Base-by-base conservation (phyloP, 1,140 invertebrate species). In the Bombus superbus region DNA sequence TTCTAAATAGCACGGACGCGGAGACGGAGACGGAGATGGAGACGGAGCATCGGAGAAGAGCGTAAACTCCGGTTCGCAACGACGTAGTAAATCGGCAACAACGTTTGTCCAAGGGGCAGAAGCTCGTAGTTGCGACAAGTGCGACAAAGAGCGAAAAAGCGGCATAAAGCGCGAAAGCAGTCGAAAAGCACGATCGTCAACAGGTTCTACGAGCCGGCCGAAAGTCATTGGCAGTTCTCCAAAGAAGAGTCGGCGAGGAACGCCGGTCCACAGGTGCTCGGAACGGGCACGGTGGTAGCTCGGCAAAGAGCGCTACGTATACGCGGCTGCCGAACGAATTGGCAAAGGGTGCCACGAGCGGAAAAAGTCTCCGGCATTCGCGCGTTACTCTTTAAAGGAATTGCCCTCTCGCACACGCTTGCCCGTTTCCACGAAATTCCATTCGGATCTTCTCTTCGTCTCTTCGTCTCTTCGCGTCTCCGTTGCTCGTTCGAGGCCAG, bases 131-230 rank as follows among this genome's bases (percentile, higher is more conserved):
- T 32, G 32, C 0, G 32, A 32, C 32, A 32, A 32, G 32, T 32
- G 32, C 32, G 32, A 32, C 32, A 32, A 32, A 32, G 32, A 32
- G 32, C 32, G 32, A 32, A 32, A 32, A 32, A 32, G 32, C 32
- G 5, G n/a, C 38, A 62, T 47, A 42, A 72, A 59, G 64, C 38
- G 74, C 35, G 79, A 38, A 85, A 79, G 53, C 32, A 71, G 81
- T 88, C 85, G n/a, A n/a, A n/a, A n/a, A n/a, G n/a, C n/a, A 69
- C 81, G 85, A 89, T 93, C 93, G 93, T 94, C 93, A 93, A 94
- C 93, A 94, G 93, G 93, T 94, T 87, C 86, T 89, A 86, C 89
- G 89, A 86, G 89, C 93, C 88, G 92, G 92, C 88, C 88, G 85
- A 89, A 85, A 90, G 91, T 93, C 91, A 92, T 92, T 93, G 92